phyloP scores from a whole-genome alignment of 2,113 vertebrate genomes.

The Antechinus stuartii region DNA sequence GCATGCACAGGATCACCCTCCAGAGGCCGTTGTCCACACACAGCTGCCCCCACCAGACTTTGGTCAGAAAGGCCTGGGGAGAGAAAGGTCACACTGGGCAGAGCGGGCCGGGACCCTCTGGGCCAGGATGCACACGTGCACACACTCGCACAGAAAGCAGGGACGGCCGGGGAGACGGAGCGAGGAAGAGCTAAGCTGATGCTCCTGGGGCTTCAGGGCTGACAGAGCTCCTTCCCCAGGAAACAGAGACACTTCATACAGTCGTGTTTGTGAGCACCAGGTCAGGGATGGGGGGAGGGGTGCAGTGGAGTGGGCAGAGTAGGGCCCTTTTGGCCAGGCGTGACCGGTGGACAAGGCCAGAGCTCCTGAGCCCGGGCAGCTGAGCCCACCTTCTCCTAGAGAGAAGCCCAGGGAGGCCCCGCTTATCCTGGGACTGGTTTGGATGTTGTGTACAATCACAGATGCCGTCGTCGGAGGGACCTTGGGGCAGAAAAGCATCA shows the following conservation, averaged over 20 bases:
- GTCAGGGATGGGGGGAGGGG: background rate
- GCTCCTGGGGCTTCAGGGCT: too few relatives aligned
- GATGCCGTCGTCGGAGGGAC: background rate
- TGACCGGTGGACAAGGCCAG: background rate
- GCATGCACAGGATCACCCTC: slow-evolving; percentile 89
- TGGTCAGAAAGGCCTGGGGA: slow-evolving; percentile 92
- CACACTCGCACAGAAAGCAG: background rate
- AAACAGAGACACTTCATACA: background rate
- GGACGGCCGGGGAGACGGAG: too few relatives aligned
- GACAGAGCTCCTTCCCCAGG: background rate
- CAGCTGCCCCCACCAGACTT: slow-evolving; percentile 97
- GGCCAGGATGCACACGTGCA: background rate
- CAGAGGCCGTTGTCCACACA: slow-evolving; percentile 91
- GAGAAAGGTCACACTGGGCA: background rate
- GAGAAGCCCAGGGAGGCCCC: background rate
- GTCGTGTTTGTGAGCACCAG: background rate
- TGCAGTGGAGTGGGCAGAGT: accelerated
- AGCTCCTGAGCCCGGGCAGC: background rate
- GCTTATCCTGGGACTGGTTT: background rate
- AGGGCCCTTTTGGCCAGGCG: accelerated
- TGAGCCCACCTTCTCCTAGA: background rate
- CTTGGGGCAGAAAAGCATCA: background rate
- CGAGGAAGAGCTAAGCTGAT: background rate
- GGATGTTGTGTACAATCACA: background rate
- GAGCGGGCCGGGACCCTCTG: background rate